Conservation (phyloP, 2,797 vertebrate genomes). For the Spatula versicolor region DNA sequence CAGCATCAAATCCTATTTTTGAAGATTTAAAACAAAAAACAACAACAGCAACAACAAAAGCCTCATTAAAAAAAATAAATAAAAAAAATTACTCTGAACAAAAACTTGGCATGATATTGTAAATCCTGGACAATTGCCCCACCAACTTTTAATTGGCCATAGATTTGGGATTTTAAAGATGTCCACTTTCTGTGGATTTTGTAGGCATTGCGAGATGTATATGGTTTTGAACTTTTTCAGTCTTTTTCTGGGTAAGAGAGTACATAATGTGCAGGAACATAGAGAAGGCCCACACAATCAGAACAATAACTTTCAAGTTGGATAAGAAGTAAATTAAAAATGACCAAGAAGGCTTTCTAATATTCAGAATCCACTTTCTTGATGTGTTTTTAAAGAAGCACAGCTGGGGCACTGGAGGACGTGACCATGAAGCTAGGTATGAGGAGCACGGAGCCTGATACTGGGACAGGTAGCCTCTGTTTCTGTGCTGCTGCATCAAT, state of each 20-base stretch:
- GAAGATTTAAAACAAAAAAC: conserved; percentile 56
- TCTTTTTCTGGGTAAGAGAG: neutral
- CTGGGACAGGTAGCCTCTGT: neutral
- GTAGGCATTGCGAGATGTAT: neutral
- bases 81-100: neutral
- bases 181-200: neutral
- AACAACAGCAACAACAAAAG: neutral
- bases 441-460: neutral
- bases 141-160: neutral
- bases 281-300: neutral
- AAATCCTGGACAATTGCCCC: neutral
- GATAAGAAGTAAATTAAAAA: neutral
- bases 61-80: conserved; percentile 3
- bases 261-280: neutral
- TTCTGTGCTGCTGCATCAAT: neutral
- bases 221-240: neutral
- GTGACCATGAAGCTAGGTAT: neutral
- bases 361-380: neutral
- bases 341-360: neutral
- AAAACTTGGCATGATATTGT: neutral
- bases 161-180: neutral
- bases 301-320: neutral
- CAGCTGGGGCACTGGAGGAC: neutral
- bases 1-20: conserved; percentile 65
- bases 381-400: neutral